Conservation (phyloP, 2,888 invertebrate species). For the Apamea epomidion region DNA sequence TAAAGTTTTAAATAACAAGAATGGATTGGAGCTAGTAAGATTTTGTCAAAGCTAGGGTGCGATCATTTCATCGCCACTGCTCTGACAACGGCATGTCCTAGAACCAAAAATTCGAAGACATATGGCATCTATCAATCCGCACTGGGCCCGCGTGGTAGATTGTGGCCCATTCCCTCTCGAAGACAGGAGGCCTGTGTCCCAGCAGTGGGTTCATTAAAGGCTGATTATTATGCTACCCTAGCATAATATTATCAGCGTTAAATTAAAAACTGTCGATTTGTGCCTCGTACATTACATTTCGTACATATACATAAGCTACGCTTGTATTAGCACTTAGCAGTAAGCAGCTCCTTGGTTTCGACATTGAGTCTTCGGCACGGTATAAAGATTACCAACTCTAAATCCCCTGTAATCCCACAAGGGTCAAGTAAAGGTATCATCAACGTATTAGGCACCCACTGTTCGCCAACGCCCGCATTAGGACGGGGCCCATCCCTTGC, state of each 20-base stretch:
- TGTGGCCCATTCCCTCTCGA: neutral
- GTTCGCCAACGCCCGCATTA: slow-evolving; percentile 40
- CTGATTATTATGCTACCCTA: too few relatives aligned
- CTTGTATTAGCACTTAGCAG: slow-evolving; percentile 12
- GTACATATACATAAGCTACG: too few relatives aligned
- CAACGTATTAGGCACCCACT: slow-evolving; percentile 45
- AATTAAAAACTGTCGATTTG: neutral
- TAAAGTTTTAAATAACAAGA: too few relatives aligned
- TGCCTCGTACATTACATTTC: neutral
- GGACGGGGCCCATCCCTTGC: slow-evolving; percentile 37
- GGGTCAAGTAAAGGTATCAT: slow-evolving; percentile 53
- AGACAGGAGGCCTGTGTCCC: neutral
- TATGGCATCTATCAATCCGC: too few relatives aligned
- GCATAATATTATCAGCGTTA: too few relatives aligned
- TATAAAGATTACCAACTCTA: slow-evolving; percentile 43
- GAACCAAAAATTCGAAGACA: too few relatives aligned
- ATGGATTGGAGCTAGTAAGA: neutral
- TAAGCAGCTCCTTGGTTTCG: slow-evolving; percentile 7
- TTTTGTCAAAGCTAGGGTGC: neutral
- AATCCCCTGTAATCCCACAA: slow-evolving; percentile 47
- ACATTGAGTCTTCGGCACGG: slow-evolving; percentile 17
- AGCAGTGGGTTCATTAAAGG: too few relatives aligned
- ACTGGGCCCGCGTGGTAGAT: neutral
- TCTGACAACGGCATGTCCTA: too few relatives aligned
- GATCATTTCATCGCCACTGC: neutral